Base-by-base conservation (phyloP, 2,888 invertebrate genomes). In the Neelides folsomi region DNA sequence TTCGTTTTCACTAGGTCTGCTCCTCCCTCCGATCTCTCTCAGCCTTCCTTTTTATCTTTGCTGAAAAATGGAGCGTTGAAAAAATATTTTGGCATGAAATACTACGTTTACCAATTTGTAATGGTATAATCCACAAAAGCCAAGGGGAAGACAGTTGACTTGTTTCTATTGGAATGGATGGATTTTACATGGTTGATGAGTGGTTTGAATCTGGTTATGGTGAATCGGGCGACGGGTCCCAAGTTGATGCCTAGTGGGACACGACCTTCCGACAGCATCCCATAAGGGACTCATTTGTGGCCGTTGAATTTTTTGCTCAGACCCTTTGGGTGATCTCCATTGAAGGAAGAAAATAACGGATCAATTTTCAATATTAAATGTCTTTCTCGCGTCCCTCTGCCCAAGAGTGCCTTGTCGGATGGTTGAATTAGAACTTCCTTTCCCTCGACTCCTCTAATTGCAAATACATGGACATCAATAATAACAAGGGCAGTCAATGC, bases 41-140 rank as follows among this genome's bases (percentile, higher is more conserved):
- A 7, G 4, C 27, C 15, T n/a, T 27, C 44, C 34, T 27, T 44
- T 20, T 44, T 34, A 15, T 44, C 44, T 15, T 13, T 13, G 34
- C 44, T 58, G 60, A 62, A 62, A 60, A 62, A 62, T 62, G 60
- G 57, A 58, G 58, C 57, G 58, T 56, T 62, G 62, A 58, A 60
- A 60, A 62, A 62, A 62, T 62, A 62, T 60, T 62, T 62, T 60
- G 62, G 62, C 60, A 62, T 55, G 54, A 54, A 54, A 57, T 54
- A 51, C 45, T 53, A 53, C 53, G 50, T 53, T 57, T 43, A 51
- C 53, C 57, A 57, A 57, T 57, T 57, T 57, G 57, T 57, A 51
- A 47, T 46, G 42, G 43, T 37, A 35, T 13, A 4, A 13, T 18
- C 15, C 18, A 18, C 18, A 18, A 44, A 44, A 27, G 44, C 27